A percentile compares a stretch with the other conserved stretches of the same genome.
Conservation (phyloP, 2,113 vertebrate species). For the Hypanus sabinus region DNA sequence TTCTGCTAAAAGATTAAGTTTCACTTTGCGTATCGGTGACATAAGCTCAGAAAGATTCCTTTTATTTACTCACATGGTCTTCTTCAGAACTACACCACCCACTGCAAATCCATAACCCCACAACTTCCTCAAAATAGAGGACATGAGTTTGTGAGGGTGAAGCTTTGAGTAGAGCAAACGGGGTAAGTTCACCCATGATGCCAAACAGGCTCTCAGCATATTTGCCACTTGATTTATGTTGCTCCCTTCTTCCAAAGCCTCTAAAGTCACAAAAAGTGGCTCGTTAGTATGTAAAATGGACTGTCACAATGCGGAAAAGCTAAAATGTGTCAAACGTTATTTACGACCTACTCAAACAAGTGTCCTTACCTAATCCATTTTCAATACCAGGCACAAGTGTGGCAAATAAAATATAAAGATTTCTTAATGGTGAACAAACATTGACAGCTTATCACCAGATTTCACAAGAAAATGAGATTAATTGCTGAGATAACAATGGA, state of each 20-base stretch:
- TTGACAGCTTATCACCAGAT: not conserved
- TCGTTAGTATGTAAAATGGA: not conserved
- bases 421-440: constrained; percentile 3
- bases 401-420: not conserved
- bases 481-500: not conserved
- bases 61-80: too few species aligned
- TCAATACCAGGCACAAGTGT: not conserved
- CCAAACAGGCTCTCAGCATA: not conserved
- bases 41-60: too few species aligned
- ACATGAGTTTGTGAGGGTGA: not conserved
- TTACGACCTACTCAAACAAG: not conserved
- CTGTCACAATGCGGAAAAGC: not conserved
- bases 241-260: not conserved
- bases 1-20: not conserved
- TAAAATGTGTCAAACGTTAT: not conserved
- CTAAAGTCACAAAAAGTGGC: not conserved
- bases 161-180: too few species aligned
- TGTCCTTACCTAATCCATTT: not conserved
- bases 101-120: too few species aligned
- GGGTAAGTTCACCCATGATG: not conserved
- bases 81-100: too few species aligned
- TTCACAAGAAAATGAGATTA: constrained; percentile 1
- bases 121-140: not conserved
- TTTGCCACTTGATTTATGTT: not conserved
- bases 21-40: too few species aligned